Base-by-base conservation (phyloP, 2,888 invertebrate genomes). In the Lochmaea crataegi region DNA sequence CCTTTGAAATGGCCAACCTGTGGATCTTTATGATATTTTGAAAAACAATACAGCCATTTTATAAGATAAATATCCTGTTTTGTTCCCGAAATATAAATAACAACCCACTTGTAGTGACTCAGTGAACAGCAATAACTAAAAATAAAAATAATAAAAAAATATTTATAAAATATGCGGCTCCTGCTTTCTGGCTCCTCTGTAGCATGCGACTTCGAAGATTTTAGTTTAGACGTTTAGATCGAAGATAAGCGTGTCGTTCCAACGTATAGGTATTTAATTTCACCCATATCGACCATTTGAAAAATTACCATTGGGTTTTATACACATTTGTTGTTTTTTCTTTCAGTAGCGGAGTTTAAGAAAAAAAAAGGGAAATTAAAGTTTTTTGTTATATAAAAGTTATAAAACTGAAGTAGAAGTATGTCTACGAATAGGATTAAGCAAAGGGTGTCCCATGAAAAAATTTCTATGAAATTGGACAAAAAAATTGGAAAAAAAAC, bases 211-310 rank as follows among this genome's bases (percentile, higher is more conserved):
- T 57, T 57, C 57, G 65, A 51, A 22, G 66, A 57, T 57, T 66
- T 58, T 67, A 67, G 67, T 67, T 67, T 67, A 67, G 67, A 67
- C 48, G 67, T 67, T 67, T 67, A 67, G 67, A 67, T 67, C 58
- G 67, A 14, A 67, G 67, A 67, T 67, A 67, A 45, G 5, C 57
- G 45, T 58, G 67, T 67, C 58, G 58, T 67, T 67, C 61, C 42
- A 42, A 58, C 58, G 56, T 67, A 58, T 67, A 18, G 67, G 67
- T 67, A 67, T 67, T 67, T 58, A 56, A 67, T 67, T 67, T 67
- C 58, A 67, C 45, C 67, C 57, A 57, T 66, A 57, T 66, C 57
- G 66, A 65, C 65, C 53, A 65, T 65, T 65, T 65, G 65, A 65
- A 32, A 65, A 53, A 65, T 53, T 51, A 65, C 53, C 65, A 65